A percentile compares a stretch with the other conserved stretches of the same genome.
phyloP scores from a whole-genome alignment of 1,140 invertebrate genomes.

The Yoshiicerus persimilis region DNA sequence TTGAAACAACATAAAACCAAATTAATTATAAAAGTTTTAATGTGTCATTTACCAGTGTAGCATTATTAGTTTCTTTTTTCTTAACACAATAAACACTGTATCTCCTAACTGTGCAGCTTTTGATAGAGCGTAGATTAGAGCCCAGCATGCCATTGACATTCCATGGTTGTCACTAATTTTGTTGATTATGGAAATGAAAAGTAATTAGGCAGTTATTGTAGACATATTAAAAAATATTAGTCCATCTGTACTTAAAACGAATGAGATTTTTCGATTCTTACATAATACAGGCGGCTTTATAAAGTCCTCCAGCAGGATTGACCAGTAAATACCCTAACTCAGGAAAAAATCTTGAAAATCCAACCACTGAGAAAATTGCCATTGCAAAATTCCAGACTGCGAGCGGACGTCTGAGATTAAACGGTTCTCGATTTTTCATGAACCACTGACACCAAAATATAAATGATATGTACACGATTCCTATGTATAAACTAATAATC shows the following conservation, averaged over 20 bases:
- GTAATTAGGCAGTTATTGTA: too few species aligned
- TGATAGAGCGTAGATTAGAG: slow-evolving; percentile 20
- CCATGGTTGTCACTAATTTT: slow-evolving; percentile 25
- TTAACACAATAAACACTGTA: slow-evolving; percentile 37
- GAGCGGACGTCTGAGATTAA: slow-evolving; percentile 21
- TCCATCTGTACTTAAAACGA: too few species aligned
- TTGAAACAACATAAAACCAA: too few species aligned
- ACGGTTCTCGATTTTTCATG: slow-evolving; percentile 28
- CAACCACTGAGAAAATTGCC: slow-evolving; percentile 29
- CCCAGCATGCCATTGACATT: slow-evolving; percentile 34
- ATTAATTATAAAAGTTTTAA: not conserved
- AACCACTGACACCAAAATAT: slow-evolving; percentile 25
- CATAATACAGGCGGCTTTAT: slow-evolving; percentile 29
- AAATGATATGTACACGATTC: not conserved
- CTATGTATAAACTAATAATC: slow-evolving; percentile 31
- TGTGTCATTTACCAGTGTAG: slow-evolving; percentile 32
- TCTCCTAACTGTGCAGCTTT: slow-evolving; percentile 28
- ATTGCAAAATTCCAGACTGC: slow-evolving; percentile 34
- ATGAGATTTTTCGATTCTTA: not conserved
- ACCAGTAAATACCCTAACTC: slow-evolving; percentile 31
- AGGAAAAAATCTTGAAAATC: slow-evolving; percentile 22
- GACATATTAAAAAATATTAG: too few species aligned
- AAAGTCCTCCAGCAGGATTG: not conserved
- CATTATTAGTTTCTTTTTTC: slow-evolving; percentile 34
- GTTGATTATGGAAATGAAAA: too few species aligned